Percentiles rank a stretch among this genome's conserved stretches.
Evolutionary conservation across 1,140 invertebrate species (phyloP).

Genomic region (Psilanteris sp.): DNA sequence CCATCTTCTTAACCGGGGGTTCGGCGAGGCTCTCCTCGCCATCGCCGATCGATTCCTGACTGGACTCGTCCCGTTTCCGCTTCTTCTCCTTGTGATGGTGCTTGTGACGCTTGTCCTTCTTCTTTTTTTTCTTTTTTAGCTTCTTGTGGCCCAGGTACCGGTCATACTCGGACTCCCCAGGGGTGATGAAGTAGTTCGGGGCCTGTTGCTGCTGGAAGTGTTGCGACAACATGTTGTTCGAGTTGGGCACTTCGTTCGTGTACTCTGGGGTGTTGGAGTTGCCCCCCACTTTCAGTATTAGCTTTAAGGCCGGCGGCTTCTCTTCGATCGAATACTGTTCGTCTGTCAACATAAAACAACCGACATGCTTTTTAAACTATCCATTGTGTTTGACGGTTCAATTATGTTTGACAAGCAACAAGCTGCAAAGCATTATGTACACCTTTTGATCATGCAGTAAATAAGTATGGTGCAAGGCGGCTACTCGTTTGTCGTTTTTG

Average conservation of each 20-base stretch:
- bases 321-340: slow-evolving; percentile 79
- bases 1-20: slow-evolving; percentile 73
- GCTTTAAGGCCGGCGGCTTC: slow-evolving; percentile 84
- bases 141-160: slow-evolving; percentile 83
- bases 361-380: neutral
- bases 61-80: slow-evolving; percentile 81
- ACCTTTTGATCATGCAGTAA: slow-evolving; percentile 64
- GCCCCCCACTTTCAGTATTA: slow-evolving; percentile 90
- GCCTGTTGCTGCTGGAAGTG: slow-evolving; percentile 75
- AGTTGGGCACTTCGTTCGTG: slow-evolving; percentile 80
- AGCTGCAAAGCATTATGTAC: slow-evolving; percentile 63
- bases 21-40: slow-evolving; percentile 79
- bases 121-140: slow-evolving; percentile 89
- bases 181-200: slow-evolving; percentile 74
- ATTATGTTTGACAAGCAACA: slow-evolving; percentile 51
- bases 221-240: slow-evolving; percentile 73
- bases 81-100: slow-evolving; percentile 87
- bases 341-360: slow-evolving; percentile 63
- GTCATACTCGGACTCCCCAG: slow-evolving; percentile 74
- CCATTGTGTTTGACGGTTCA: too few relatives aligned
- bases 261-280: slow-evolving; percentile 86
- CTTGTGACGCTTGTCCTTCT: slow-evolving; percentile 86
- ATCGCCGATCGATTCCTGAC: slow-evolving; percentile 78
- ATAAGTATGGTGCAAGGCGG: slow-evolving; percentile 7
- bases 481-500: too few relatives aligned